Evolutionary conservation across 2,113 vertebrate species (phyloP).

Genomic region (Urocynchramus pylzowi): DNA sequence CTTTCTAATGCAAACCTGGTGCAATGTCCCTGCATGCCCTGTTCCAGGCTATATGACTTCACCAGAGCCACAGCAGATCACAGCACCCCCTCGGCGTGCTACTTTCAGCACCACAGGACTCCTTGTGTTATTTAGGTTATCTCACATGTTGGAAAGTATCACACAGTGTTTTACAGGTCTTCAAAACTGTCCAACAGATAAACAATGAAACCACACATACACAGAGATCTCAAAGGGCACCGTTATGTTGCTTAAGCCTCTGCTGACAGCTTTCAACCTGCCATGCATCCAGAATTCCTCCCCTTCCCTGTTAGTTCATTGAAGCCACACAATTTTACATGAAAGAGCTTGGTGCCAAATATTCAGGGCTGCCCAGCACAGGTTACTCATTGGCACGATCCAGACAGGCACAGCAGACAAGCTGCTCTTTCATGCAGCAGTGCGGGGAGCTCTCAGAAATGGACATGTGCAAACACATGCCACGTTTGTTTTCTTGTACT

Average conservation of each 20-base stretch:
- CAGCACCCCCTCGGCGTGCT: background rate
- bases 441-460: background rate
- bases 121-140: background rate
- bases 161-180: background rate
- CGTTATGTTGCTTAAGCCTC: background rate
- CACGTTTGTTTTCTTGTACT: background rate
- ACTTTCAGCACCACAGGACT: background rate
- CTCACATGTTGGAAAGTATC: background rate
- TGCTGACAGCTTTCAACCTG: background rate
- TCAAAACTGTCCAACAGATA: background rate
- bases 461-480: background rate
- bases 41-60: background rate
- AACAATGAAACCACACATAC: background rate
- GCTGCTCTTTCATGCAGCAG: conserved; percentile 5
- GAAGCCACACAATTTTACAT: background rate
- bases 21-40: background rate
- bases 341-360: background rate
- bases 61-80: background rate
- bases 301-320: background rate
- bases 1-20: background rate
- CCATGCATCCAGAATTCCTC: background rate
- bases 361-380: background rate
- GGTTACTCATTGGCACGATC: background rate
- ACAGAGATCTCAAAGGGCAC: background rate
- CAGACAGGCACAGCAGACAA: background rate